phyloP scores from a whole-genome alignment of 2,797 vertebrate genomes.

The Phalloptychus januarius region DNA sequence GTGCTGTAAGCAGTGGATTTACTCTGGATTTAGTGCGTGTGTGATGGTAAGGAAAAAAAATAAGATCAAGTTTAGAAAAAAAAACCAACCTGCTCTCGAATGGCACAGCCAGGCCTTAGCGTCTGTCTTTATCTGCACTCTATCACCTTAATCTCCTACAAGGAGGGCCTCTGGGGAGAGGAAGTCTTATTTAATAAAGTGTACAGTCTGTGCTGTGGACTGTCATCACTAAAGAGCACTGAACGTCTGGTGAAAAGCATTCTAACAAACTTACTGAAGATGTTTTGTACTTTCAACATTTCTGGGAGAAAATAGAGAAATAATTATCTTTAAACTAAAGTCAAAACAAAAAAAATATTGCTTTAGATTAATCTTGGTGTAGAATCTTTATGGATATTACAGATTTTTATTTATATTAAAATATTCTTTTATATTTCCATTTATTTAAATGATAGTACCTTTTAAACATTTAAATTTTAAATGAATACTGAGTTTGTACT shows the following conservation, averaged over 20 bases:
- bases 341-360: neutral
- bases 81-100: conserved; percentile 37
- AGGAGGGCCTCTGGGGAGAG: conserved; percentile 49
- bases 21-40: conserved; percentile 13
- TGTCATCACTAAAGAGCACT: conserved; percentile 36
- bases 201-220: conserved; percentile 39
- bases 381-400: neutral
- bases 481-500: neutral
- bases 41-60: conserved; percentile 16
- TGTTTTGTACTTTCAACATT: neutral
- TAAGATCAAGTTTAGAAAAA: conserved; percentile 35
- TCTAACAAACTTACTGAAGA: conserved; percentile 5
- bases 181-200: conserved; percentile 61
- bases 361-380: neutral
- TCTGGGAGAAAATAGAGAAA: neutral
- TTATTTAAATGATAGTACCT: neutral
- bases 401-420: neutral
- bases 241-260: conserved; percentile 20
- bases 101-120: conserved; percentile 30
- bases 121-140: conserved; percentile 55
- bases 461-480: neutral
- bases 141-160: conserved; percentile 65
- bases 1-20: conserved; percentile 9
- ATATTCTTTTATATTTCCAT: neutral
- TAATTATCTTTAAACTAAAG: neutral